A percentile compares a stretch with the other conserved stretches of the same genome.
Conservation (phyloP, 2,797 vertebrate species). For the Enteromius afrohamiltoni region DNA sequence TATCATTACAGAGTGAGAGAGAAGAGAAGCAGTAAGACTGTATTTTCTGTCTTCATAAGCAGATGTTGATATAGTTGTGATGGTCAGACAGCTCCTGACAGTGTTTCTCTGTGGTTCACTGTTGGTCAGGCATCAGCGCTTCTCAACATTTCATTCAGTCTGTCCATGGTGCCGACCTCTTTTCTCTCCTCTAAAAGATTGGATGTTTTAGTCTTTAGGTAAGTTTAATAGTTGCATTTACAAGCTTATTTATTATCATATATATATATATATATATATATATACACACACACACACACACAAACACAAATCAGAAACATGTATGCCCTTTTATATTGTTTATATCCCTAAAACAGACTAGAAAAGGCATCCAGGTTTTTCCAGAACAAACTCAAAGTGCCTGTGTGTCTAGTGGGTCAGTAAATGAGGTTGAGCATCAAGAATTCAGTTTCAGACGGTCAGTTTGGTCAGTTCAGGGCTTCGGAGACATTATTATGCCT, state of each 20-base stretch:
- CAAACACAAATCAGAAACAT: no score
- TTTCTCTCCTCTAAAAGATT: constrained; percentile 25
- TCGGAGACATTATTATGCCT: constrained; percentile 39
- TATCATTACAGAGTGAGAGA: not conserved
- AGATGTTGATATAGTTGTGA: not conserved
- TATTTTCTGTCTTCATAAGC: not conserved
- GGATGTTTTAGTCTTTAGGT: not conserved
- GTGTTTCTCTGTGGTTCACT: not conserved
- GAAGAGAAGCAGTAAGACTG: no score
- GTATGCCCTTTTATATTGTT: no score
- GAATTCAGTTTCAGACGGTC: constrained; percentile 25
- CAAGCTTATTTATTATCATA: no score
- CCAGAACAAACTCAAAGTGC: not conserved
- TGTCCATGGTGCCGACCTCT: constrained; percentile 24
- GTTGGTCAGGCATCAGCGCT: constrained; percentile 29
- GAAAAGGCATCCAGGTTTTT: not conserved
- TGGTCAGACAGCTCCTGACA: not conserved
- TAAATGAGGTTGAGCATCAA: constrained; percentile 20
- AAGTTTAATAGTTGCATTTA: not conserved
- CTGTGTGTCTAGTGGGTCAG: not conserved
- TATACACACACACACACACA: no score
- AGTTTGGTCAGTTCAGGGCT: constrained; percentile 7
- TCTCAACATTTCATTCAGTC: constrained; percentile 29
- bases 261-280: no score
- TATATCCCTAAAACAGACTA: not conserved